phyloP scores from a whole-genome alignment of 37 sponge, comb jelly and placozoan species.

The Beroe ovata region DNA sequence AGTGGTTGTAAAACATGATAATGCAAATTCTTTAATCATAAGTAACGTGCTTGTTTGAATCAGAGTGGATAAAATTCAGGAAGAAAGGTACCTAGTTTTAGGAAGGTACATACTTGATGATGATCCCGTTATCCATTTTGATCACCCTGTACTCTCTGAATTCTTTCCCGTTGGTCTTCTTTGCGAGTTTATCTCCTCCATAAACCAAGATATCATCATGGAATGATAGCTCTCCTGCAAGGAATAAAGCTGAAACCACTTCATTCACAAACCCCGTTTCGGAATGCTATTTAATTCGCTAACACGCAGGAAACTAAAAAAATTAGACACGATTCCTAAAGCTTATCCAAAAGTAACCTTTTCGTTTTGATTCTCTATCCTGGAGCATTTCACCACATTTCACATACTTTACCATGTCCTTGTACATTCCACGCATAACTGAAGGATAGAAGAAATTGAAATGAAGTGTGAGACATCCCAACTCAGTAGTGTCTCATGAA shows the following conservation, averaged over 20 bases:
- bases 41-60: no score
- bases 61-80: no score
- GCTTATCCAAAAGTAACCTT: neutral
- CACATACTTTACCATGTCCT: slow-evolving; percentile 5
- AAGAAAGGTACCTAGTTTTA: slow-evolving; percentile 74
- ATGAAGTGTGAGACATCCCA: no score
- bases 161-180: slow-evolving; percentile 18
- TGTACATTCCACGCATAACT: slow-evolving; percentile 34
- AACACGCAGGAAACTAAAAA: no score
- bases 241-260: no score
- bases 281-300: no score
- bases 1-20: neutral
- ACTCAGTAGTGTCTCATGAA: no score
- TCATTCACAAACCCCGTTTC: no score
- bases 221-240: slow-evolving; percentile 18
- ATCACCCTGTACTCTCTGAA: slow-evolving; percentile 72
- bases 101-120: slow-evolving; percentile 79
- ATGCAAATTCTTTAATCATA: no score
- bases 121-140: slow-evolving; percentile 78
- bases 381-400: slow-evolving; percentile 13
- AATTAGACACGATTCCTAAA: no score
- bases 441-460: no score
- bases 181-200: slow-evolving; percentile 2
- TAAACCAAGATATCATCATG: slow-evolving; percentile 21
- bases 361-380: neutral